Evolutionary conservation across 2,888 invertebrate species (phyloP).

Genomic region (Polylopha cassiicola): DNA sequence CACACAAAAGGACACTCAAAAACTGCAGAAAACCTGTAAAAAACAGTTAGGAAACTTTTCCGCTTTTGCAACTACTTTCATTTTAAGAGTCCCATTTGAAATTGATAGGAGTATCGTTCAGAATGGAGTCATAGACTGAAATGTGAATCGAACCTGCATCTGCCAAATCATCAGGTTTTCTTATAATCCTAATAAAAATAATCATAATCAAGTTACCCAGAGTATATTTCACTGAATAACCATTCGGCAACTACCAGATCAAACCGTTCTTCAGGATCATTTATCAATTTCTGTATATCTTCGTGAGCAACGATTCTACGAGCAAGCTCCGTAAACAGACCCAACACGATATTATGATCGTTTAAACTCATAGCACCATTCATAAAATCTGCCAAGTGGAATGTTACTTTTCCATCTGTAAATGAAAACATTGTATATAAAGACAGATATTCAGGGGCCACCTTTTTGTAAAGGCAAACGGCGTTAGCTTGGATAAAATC

Average conservation of each 20-base stretch:
- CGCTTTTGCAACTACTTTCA: too few relatives aligned
- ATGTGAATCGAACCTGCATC: too few relatives aligned
- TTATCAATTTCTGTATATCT: conserved; percentile 13
- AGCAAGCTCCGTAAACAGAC: conserved; percentile 23
- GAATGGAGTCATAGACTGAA: too few relatives aligned
- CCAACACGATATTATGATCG: conserved; percentile 16
- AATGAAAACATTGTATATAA: too few relatives aligned
- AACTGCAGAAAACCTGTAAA: conserved; percentile 33
- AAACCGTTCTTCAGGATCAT: conserved; percentile 16
- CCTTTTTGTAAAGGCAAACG: too few relatives aligned
- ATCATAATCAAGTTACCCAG: conserved; percentile 5
- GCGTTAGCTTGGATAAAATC: too few relatives aligned
- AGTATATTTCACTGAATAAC: conserved; percentile 17
- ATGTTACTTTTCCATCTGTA: too few relatives aligned
- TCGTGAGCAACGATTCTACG: conserved; percentile 23
- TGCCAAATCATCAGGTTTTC: too few relatives aligned
- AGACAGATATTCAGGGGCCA: too few relatives aligned
- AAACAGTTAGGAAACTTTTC: too few relatives aligned
- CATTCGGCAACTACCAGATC: conserved; percentile 21
- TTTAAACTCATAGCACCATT: conserved; percentile 14
- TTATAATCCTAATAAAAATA: too few relatives aligned
- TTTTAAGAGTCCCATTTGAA: neutral
- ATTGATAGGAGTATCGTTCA: neutral
- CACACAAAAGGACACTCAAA: conserved; percentile 40
- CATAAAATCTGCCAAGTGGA: too few relatives aligned